phyloP scores from a whole-genome alignment of 2,113 vertebrate genomes.

The Centropus bengalensis region DNA sequence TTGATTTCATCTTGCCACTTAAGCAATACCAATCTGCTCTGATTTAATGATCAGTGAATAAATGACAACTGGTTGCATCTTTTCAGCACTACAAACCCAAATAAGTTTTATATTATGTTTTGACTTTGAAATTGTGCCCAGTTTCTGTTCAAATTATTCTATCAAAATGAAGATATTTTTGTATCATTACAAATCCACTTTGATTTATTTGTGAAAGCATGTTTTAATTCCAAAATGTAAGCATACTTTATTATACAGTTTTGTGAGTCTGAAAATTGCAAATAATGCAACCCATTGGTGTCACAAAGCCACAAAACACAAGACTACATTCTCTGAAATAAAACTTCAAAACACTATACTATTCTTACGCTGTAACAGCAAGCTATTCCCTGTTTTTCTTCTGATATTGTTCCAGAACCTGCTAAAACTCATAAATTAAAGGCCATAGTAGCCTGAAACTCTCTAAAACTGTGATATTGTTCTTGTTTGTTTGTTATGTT shows the following conservation, averaged over 20 bases:
- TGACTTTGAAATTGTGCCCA: constrained; percentile 15
- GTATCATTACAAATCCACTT: not conserved
- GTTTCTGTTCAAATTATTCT: not conserved
- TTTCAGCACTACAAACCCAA: not conserved
- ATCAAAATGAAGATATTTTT: not conserved
- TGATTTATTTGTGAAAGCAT: not conserved
- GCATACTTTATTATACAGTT: not conserved
- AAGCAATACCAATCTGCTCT: not conserved
- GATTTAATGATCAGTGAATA: not conserved
- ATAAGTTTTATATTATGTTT: not conserved
- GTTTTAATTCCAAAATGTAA: not conserved
- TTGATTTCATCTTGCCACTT: not conserved
- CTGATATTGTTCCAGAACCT: not conserved
- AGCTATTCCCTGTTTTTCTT: not conserved
- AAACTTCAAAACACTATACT: not conserved
- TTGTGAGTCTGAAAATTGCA: not conserved
- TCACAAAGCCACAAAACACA: not conserved
- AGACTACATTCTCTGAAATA: not conserved
- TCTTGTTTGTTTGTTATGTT: not conserved
- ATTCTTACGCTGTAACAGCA: not conserved
- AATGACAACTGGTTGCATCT: not conserved
- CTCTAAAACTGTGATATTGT: not conserved
- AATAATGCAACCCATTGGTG: not conserved
- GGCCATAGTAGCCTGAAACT: not conserved
- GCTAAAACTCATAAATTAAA: not conserved